A percentile compares a stretch with the other conserved stretches of the same genome.
phyloP scores from a whole-genome alignment of 2,888 invertebrate species.

The Xestia rhomboidea region DNA sequence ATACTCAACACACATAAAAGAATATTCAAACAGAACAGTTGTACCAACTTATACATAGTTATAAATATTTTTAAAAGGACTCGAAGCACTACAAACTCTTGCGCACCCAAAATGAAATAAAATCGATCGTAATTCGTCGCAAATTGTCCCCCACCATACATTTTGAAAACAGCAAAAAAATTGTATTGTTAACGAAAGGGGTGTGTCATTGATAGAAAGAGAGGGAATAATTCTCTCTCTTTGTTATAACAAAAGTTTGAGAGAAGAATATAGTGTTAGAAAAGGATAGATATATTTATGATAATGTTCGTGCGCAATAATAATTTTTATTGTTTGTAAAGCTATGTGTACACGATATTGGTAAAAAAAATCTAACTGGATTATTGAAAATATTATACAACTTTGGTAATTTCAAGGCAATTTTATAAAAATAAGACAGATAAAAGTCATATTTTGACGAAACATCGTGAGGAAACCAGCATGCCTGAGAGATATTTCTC shows the following conservation, averaged over 20 bases:
- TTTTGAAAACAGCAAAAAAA: conserved; percentile 60
- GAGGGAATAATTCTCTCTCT: conserved; percentile 53
- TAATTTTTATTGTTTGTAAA: conserved; percentile 48
- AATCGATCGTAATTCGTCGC: conserved; percentile 52
- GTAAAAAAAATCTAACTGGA: neutral
- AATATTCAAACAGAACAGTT: neutral
- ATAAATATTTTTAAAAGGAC: conserved; percentile 31
- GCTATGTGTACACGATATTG: conserved; percentile 41
- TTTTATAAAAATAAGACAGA: neutral
- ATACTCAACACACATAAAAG: neutral
- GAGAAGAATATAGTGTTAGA: conserved; percentile 54
- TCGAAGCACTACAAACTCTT: conserved; percentile 55
- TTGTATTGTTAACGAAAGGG: conserved; percentile 70
- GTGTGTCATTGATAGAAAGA: conserved; percentile 72
- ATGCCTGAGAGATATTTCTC: no score
- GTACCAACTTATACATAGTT: neutral
- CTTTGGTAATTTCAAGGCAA: neutral
- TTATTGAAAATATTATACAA: neutral
- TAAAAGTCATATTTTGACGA: neutral
- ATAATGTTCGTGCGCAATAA: conserved; percentile 37
- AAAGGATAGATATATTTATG: conserved; percentile 64
- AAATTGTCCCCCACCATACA: conserved; percentile 69
- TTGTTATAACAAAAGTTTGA: conserved; percentile 56
- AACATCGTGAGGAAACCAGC: neutral
- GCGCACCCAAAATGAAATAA: conserved; percentile 56